These are phyloP conservation scores for Synanthedon tipuliformis DNA, from an alignment of 2,888 invertebrate species.

Conservation along the genomic window DNA sequence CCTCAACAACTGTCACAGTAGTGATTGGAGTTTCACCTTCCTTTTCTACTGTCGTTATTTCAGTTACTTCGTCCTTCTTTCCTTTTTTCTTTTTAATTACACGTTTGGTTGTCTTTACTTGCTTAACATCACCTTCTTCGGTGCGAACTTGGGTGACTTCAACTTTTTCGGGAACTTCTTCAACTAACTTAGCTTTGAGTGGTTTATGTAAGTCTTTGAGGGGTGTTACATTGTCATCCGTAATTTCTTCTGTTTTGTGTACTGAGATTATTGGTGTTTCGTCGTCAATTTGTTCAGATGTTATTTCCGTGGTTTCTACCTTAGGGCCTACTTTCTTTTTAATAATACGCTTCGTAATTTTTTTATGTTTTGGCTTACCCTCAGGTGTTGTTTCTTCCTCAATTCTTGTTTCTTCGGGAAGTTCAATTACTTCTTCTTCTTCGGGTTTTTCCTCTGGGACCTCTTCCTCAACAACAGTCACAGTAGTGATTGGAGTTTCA, in stretches of 20 bases:
- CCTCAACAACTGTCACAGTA: constrained; percentile 1
- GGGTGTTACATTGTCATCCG: constrained; percentile 10
- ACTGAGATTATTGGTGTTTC: constrained; percentile 19
- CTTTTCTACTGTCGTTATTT: constrained; percentile 43
- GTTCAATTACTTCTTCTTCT: constrained; percentile 15
- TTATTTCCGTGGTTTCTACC: constrained; percentile 40
- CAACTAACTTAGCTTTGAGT: constrained; percentile 17
- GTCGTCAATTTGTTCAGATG: constrained; percentile 25
- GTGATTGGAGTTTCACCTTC: constrained; percentile 12
- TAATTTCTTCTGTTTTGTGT: constrained; percentile 18
- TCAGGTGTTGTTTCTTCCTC: constrained; percentile 12
- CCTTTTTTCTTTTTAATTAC: constrained; percentile 37
- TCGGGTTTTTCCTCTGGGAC: constrained; percentile 10
- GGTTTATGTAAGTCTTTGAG: constrained; percentile 5
- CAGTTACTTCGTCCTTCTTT: constrained; percentile 49
- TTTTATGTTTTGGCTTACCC: constrained; percentile 16
- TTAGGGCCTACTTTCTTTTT: constrained; percentile 30
- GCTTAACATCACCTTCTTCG: constrained; percentile 29
- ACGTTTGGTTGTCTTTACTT: constrained; percentile 20
- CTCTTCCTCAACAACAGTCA: constrained; percentile 3
- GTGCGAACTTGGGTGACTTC: constrained; percentile 40
- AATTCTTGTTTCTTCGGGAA: constrained; percentile 33
- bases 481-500: constrained; percentile 8
- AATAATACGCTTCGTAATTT: constrained; percentile 22
- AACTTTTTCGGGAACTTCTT: constrained; percentile 29